These are phyloP conservation scores for Paratrypauchen microcephalus DNA, from an alignment of 2,797 vertebrate genomes.

Conservation along the genomic window DNA sequence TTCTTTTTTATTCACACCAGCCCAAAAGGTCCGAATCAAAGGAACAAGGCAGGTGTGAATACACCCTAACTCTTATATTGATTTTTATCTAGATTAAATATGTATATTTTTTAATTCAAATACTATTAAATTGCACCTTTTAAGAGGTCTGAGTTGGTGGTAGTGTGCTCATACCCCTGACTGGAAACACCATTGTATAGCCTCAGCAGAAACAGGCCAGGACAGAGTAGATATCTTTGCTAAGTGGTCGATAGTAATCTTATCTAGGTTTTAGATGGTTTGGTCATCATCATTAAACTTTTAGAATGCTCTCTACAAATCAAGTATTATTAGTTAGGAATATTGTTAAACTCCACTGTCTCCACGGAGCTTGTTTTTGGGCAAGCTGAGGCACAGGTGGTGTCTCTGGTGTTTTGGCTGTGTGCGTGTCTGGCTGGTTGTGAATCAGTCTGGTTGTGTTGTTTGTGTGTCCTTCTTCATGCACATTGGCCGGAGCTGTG, in stretches of 20 bases:
- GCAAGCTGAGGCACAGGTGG: slow-evolving; percentile 61
- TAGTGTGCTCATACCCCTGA: no score
- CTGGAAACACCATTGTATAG: neutral
- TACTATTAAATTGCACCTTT: no score
- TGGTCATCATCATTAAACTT: neutral
- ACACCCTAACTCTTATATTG: no score
- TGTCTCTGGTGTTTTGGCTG: slow-evolving; percentile 55
- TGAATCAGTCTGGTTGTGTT: slow-evolving; percentile 42
- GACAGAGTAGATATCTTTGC: neutral
- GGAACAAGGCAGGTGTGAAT: no score
- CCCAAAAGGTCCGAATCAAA: no score
- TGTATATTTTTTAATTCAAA: no score
- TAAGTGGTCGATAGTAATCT: neutral
- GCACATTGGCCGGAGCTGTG: slow-evolving; percentile 33
- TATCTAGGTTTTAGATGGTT: neutral
- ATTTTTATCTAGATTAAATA: no score
- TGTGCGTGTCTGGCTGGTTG: slow-evolving; percentile 45
- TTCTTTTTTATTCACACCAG: no score
- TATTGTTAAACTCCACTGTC: neutral
- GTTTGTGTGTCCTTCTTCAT: slow-evolving; percentile 17
- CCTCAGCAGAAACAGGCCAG: neutral
- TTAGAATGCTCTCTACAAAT: neutral
- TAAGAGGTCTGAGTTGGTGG: no score
- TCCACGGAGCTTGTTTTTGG: slow-evolving; percentile 14
- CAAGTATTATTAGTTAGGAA: neutral